A percentile compares a stretch with the other conserved stretches of the same genome.
Evolutionary conservation across 2,797 vertebrate species (phyloP).

Genomic region (Spinus olivaceus): DNA sequence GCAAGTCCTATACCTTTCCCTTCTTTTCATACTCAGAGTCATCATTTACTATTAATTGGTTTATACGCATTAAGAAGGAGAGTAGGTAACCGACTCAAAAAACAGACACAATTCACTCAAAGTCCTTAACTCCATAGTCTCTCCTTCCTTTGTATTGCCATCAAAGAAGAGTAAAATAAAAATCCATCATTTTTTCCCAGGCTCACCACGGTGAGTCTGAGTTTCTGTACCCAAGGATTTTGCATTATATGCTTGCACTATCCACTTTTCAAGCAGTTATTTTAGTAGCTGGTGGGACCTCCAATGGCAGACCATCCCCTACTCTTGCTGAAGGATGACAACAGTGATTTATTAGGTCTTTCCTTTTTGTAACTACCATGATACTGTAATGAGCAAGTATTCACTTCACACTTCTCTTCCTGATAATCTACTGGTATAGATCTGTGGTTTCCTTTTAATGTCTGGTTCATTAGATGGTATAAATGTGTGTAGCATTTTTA

Average conservation of each 20-base stretch:
- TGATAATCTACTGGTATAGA: slow-evolving; percentile 67
- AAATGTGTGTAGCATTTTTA: slow-evolving; percentile 48
- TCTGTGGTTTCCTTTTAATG: slow-evolving; percentile 70
- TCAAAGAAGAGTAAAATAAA: not conserved
- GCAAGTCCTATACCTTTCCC: not conserved
- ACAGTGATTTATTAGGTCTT: slow-evolving; percentile 29
- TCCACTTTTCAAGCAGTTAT: not conserved
- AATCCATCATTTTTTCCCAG: not conserved
- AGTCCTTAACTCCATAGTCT: not conserved
- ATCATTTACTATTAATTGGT: not conserved
- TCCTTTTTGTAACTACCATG: slow-evolving; percentile 22
- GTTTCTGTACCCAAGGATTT: not conserved
- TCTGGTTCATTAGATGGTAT: slow-evolving; percentile 64
- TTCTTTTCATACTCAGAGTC: not conserved
- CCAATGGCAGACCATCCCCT: not conserved
- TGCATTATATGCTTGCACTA: not conserved
- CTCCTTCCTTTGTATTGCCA: not conserved
- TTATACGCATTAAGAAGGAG: not conserved
- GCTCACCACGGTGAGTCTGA: not conserved
- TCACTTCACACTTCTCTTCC: slow-evolving; percentile 69
- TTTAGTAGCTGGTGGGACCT: not conserved
- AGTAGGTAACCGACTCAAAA: not conserved
- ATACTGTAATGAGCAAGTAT: slow-evolving; percentile 24
- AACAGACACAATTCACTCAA: not conserved
- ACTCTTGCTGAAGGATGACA: not conserved